Evolutionary conservation across 2,113 vertebrate genomes (phyloP), one percentile per base, ranked within the genome.

Genomic region (Girardinichthys multiradiatus): DNA sequence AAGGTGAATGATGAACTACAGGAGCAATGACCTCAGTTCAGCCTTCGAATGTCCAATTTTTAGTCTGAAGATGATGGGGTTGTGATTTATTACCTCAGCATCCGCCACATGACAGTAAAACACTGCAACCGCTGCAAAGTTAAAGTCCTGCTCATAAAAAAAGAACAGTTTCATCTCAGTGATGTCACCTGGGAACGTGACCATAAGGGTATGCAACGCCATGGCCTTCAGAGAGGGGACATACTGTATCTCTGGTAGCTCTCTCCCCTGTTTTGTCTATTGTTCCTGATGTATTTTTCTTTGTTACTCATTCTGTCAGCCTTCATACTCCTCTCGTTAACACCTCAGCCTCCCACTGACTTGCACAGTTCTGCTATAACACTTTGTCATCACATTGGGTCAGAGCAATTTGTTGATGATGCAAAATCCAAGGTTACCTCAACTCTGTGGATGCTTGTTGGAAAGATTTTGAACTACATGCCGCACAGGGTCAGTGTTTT

Each of bases 391-490:
- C 21, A 3, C 39, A 35, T 79, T 77, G 64, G 79, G 14, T 74
- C 45, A 62, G 59, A 48, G 54, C 35, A 74, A 80, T 81, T 72
- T 85, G 84, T 79, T 68, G 57, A 80, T 70, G 72, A 85, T 66
- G 85, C 73, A 82, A 64, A 61, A 67, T 74, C 77, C 78, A 86
- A 80, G 81, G 84, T 87, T 64, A 62, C 37, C 42, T 64, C 24
- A 76, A 60, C 42, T 64, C 71, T 57, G n/a, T 1, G 30, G 65
- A 57, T 62, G 67, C 65, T 72, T 35, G 61, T 77, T 42, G 33
- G 42, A 57, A n/a, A 42, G 37, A 74, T 37, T 59, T 70, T 80
- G 78, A 33, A 72, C 73, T 26, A 74, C 45, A 75, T 77, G 65
- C 69, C 30, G 33, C n/a, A 64, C 9, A n/a, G 45, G 17, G 42